Evolutionary conservation across 1,140 invertebrate genomes (phyloP).

Genomic region (Caenorhabditis brenneri): DNA sequence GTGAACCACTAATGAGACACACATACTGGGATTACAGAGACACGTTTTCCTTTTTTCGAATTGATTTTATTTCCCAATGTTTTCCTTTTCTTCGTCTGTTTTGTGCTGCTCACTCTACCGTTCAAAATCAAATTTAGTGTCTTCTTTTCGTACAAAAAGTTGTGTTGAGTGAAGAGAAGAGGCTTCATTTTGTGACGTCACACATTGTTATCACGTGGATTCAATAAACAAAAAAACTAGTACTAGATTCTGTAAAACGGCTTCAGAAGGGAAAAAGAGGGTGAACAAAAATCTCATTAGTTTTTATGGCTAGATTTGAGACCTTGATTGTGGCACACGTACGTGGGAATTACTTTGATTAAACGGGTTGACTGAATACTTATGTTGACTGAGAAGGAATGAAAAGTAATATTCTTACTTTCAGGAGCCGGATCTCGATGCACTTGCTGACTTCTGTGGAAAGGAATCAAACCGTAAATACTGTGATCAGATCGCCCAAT

Average conservation of each 20-base stretch:
- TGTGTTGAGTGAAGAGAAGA: neutral
- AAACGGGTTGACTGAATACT: neutral
- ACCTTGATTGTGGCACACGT: neutral
- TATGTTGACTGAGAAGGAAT: neutral
- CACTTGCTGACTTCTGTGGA: constrained; percentile 18
- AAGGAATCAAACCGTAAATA: constrained; percentile 12
- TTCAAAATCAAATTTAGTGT: constrained; percentile 12
- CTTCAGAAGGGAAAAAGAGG: neutral
- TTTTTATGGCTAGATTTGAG: neutral
- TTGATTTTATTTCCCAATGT: neutral
- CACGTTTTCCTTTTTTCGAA: neutral
- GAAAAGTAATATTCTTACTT: neutral
- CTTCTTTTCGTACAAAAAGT: constrained; percentile 35
- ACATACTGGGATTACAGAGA: neutral
- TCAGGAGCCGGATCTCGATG: constrained; percentile 15
- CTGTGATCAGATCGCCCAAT: constrained; percentile 20
- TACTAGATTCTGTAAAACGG: neutral
- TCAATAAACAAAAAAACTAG: neutral
- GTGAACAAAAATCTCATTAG: constrained; percentile 21
- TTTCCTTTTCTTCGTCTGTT: neutral
- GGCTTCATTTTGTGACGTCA: neutral
- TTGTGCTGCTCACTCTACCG: constrained; percentile 18
- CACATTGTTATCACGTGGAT: neutral
- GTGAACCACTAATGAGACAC: neutral
- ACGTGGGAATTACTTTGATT: constrained; percentile 6